Evolutionary conservation across 2,888 invertebrate species (phyloP).

Genomic region (Mimachlamys varia): DNA sequence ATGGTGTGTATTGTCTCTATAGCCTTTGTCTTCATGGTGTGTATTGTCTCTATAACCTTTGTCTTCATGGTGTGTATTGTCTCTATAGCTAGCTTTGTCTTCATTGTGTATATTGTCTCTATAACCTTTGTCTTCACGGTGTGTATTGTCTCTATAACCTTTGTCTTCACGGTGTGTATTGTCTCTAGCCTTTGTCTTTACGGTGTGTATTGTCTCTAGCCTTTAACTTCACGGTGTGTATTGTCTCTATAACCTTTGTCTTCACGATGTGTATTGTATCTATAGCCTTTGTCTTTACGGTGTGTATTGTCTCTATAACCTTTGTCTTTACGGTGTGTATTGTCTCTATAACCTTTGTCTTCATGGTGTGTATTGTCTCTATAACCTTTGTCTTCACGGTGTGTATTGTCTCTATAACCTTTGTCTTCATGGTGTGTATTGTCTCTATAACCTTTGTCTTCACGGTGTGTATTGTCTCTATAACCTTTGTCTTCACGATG

Average conservation of each 20-base stretch:
- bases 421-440: constrained; percentile 71
- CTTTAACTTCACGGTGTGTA: constrained; percentile 73
- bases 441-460: too few species aligned
- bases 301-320: constrained; percentile 70
- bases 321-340: constrained; percentile 73
- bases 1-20: constrained; percentile 73
- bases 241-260: too few species aligned
- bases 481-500: constrained; percentile 72
- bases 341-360: too few species aligned
- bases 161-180: constrained; percentile 71
- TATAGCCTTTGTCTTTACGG: constrained; percentile 70
- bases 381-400: constrained; percentile 73
- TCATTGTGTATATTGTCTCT: constrained; percentile 72
- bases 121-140: constrained; percentile 73
- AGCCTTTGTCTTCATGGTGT: constrained; percentile 72
- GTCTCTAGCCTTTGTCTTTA: constrained; percentile 70
- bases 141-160: constrained; percentile 69
- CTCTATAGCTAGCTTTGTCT: too few species aligned
- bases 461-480: constrained; percentile 72
- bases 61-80: constrained; percentile 71
- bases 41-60: constrained; percentile 69
- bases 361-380: constrained; percentile 72
- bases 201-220: constrained; percentile 71
- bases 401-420: constrained; percentile 69
- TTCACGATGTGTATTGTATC: constrained; percentile 73